Percentiles rank a stretch among this genome's conserved stretches.
These are phyloP conservation scores for Dendroctonus valens DNA, from an alignment of 1,140 invertebrate genomes.

Conservation along the genomic window DNA sequence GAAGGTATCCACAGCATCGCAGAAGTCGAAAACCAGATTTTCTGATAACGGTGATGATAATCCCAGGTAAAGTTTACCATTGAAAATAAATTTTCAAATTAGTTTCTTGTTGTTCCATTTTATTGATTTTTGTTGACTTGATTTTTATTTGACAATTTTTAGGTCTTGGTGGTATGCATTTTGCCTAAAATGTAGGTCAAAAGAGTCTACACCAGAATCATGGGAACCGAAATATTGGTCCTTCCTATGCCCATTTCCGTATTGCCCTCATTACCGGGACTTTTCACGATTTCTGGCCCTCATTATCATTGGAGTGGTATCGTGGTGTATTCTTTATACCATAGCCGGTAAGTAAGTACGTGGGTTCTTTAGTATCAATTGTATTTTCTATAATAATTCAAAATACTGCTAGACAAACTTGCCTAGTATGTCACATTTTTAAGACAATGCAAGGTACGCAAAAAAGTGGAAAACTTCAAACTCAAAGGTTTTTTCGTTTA, in stretches of 20 bases:
- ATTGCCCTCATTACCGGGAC: slow-evolving; percentile 76
- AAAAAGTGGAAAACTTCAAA: no score
- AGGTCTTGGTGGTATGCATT: slow-evolving; percentile 75
- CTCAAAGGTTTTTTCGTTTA: no score
- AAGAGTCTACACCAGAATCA: slow-evolving; percentile 65
- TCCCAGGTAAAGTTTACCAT: slow-evolving; percentile 37
- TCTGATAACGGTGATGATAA: slow-evolving; percentile 45
- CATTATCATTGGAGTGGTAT: slow-evolving; percentile 62
- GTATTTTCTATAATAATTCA: no score
- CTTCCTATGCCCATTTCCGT: slow-evolving; percentile 73
- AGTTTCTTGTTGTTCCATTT: no score
- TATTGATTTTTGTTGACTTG: no score
- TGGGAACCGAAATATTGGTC: slow-evolving; percentile 78
- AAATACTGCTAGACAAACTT: no score
- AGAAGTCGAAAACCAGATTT: slow-evolving; percentile 46
- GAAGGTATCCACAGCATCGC: slow-evolving; percentile 36
- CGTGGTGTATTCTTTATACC: slow-evolving; percentile 75
- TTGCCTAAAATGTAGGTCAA: slow-evolving; percentile 67
- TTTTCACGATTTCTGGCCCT: slow-evolving; percentile 70
- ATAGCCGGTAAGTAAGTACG: slow-evolving; percentile 53
- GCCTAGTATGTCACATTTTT: no score
- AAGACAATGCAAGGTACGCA: no score
- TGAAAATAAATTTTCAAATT: not conserved
- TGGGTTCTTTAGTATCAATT: no score
- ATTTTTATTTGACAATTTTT: no score